Conservation (phyloP, 2,888 invertebrate species). For the Vanessa cardui region DNA sequence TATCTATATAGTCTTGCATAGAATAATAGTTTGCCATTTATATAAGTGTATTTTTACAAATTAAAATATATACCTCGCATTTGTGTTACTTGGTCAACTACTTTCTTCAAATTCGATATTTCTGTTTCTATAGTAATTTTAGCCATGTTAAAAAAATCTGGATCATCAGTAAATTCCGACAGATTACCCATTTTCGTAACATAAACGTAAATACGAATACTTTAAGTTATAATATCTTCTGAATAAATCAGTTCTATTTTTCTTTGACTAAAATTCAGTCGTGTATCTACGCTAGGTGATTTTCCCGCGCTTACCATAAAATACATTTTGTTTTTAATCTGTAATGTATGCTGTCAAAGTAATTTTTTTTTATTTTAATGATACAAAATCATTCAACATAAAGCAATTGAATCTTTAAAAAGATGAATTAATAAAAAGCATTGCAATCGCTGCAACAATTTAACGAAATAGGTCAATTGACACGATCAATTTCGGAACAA, state of each 20-base stretch:
- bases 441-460: background rate
- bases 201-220: too few relatives aligned
- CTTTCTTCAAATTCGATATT: constrained; percentile 63
- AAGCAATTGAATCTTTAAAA: background rate
- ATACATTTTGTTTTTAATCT: background rate
- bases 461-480: constrained; percentile 10
- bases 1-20: too few relatives aligned
- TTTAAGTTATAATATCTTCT: background rate
- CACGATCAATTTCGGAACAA: constrained; percentile 3
- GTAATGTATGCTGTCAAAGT: background rate
- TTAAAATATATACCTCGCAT: constrained; percentile 60
- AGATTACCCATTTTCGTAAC: constrained; percentile 39
- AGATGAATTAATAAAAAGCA: constrained; percentile 10
- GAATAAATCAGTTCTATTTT: too few relatives aligned
- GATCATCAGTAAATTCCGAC: constrained; percentile 43
- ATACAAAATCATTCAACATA: background rate
- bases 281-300: too few relatives aligned
- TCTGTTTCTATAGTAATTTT: constrained; percentile 59
- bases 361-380: background rate
- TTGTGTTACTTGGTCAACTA: constrained; percentile 63
- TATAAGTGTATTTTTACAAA: too few relatives aligned
- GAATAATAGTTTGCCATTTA: too few relatives aligned
- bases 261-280: too few relatives aligned
- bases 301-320: background rate
- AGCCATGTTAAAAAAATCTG: constrained; percentile 55